These are phyloP conservation scores for Trisateles emortualis DNA, from an alignment of 2,888 invertebrate genomes.

Conservation along the genomic window DNA sequence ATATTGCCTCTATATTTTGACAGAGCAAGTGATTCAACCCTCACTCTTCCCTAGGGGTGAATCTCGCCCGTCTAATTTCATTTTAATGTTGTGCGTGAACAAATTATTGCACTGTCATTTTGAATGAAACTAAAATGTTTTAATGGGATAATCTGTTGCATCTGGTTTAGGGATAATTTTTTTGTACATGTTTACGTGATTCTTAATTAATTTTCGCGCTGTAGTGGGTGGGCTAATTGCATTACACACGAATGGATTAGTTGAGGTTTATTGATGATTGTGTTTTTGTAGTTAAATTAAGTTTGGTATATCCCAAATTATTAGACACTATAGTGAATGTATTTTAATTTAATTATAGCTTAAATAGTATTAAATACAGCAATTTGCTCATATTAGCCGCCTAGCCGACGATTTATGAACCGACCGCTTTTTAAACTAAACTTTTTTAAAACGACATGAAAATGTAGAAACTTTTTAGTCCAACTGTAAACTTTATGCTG, in stretches of 20 bases:
- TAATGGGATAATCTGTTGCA: conserved; percentile 79
- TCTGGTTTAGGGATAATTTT: conserved; percentile 73
- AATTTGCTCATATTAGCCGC: too few species aligned
- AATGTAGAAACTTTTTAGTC: conserved; percentile 47
- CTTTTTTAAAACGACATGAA: conserved; percentile 31
- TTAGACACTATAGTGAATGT: conserved; percentile 22
- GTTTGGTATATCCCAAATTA: conserved; percentile 35
- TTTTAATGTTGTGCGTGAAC: conserved; percentile 83
- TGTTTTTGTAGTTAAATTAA: conserved; percentile 59
- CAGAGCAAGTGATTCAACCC: conserved; percentile 71
- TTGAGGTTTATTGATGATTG: conserved; percentile 64
- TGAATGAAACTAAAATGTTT: conserved; percentile 74
- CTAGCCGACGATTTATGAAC: too few species aligned
- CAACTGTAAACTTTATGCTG: conserved; percentile 65
- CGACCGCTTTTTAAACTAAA: conserved; percentile 16
- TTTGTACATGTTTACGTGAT: conserved; percentile 70
- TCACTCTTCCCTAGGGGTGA: conserved; percentile 61
- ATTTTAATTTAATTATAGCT: conserved; percentile 3
- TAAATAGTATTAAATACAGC: not conserved
- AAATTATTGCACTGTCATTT: conserved; percentile 84
- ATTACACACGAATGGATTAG: conserved; percentile 72
- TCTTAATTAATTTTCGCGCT: conserved; percentile 76
- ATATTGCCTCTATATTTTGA: conserved; percentile 78
- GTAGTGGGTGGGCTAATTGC: conserved; percentile 67
- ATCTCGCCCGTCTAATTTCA: conserved; percentile 77